Evolutionary conservation across 2,113 vertebrate species (phyloP), one percentile per base, ranked within the genome.

Genomic region (Melospiza georgiana): DNA sequence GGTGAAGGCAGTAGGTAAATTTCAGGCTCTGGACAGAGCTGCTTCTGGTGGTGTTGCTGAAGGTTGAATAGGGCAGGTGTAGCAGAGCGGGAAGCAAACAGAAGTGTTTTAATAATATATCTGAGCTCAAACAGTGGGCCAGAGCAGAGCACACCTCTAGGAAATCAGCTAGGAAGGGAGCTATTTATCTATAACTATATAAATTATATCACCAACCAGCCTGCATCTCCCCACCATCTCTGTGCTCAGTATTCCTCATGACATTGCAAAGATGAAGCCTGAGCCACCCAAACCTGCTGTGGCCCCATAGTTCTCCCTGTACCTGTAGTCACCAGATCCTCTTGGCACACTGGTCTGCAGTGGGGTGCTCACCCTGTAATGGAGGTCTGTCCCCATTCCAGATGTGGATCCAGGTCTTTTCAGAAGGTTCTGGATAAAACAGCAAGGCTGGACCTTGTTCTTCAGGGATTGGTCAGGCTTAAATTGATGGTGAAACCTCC

Each of bases 401-500:
- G 4, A 24, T 62, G 13, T 9, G 21, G 37, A 68, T 30, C 39
- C 76, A 76, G 6, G 61, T 79, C 10, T 37, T 67, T 63, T 55
- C 39, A 61, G 49, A 52, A 17, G 6, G 11, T 4, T 1, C n/a
- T 84, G 23, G 19, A 33, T 35, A 44, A 84, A 75, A 39, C 7
- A 76, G n/a, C 11, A 23, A 33, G 19, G 33, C 35, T 35, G 30
- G 48, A 51, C 18, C 23, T 27, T 51, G 16, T 10, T 77, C 48
- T 49, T 74, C 20, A 22, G 24, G 43, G 17, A 15, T 15, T 28
- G 17, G 4, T 58, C 9, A 9, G 33, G n/a, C 17, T 65, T 65
- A 68, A 69, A 48, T 35, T 0, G 0, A 8, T 24, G 19, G 24
- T 33, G 14, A 73, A 77, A 57, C 59, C 21, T 65, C 35, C 21